phyloP scores from a whole-genome alignment of 2,797 vertebrate genomes.

The Poecilia picta region DNA sequence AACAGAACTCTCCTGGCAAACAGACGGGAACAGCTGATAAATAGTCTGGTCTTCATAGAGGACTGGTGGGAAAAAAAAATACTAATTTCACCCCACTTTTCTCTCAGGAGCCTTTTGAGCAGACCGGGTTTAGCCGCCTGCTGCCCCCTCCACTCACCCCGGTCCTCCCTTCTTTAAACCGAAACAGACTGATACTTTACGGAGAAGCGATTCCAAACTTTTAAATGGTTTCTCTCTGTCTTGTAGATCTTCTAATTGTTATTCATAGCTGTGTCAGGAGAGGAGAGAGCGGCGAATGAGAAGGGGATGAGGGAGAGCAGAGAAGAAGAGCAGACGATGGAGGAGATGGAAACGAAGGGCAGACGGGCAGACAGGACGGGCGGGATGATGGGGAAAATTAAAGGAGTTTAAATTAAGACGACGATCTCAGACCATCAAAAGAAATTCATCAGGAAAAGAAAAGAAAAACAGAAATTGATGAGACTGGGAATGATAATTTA shows the following conservation, averaged over 20 bases:
- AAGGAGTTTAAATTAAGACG: slow-evolving; percentile 28
- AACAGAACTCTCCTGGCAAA: slow-evolving; percentile 52
- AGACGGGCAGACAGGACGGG: slow-evolving; percentile 33
- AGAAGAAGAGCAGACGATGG: slow-evolving; percentile 35
- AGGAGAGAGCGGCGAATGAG: slow-evolving; percentile 39
- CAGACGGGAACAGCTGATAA: slow-evolving; percentile 69
- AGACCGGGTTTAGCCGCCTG: slow-evolving; percentile 39
- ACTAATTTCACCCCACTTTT: slow-evolving; percentile 36
- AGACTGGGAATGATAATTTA: neutral
- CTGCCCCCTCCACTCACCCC: neutral
- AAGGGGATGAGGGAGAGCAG: slow-evolving; percentile 28
- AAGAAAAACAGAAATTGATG: neutral
- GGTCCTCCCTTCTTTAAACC: slow-evolving; percentile 30
- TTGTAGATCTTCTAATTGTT: slow-evolving; percentile 80
- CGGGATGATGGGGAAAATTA: slow-evolving; percentile 38
- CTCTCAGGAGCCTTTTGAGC: slow-evolving; percentile 37
- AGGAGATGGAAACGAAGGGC: slow-evolving; percentile 29
- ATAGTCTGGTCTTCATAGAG: slow-evolving; percentile 64
- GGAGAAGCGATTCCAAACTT: slow-evolving; percentile 75
- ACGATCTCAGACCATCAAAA: slow-evolving; percentile 12
- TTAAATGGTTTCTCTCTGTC: slow-evolving; percentile 74
- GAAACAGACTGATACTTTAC: slow-evolving; percentile 63
- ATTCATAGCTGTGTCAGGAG: slow-evolving; percentile 76
- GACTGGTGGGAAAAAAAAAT: slow-evolving; percentile 53
- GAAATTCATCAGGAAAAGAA: neutral